Evolutionary conservation across 2,797 vertebrate genomes (phyloP).

Genomic region (Leptodactylus fallax): DNA sequence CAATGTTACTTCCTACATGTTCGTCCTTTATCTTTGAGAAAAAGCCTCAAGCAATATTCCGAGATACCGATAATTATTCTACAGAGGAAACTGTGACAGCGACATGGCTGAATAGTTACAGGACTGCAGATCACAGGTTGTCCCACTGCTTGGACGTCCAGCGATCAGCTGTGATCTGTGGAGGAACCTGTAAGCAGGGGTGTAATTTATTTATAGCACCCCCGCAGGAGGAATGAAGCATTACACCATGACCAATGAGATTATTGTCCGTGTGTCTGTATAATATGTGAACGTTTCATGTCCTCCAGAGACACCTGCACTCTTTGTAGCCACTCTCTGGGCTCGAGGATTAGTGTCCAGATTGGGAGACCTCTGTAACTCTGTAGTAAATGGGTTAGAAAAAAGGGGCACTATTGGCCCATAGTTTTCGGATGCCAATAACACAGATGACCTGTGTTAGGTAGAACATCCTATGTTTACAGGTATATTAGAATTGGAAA

Average conservation of each 20-base stretch:
- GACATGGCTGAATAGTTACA: neutral
- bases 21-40: neutral
- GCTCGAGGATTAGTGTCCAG: too few species aligned
- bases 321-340: too few species aligned
- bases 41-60: neutral
- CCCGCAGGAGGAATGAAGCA: neutral
- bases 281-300: too few species aligned
- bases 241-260: neutral
- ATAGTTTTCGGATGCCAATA: too few species aligned
- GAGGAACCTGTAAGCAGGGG: neutral
- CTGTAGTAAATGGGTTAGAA: too few species aligned
- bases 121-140: neutral
- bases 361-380: too few species aligned
- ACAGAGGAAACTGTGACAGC: neutral
- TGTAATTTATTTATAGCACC: neutral
- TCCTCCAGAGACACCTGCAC: too few species aligned
- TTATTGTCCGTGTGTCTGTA: too few species aligned
- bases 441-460: too few species aligned
- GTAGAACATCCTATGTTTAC: too few species aligned
- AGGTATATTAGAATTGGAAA: neutral
- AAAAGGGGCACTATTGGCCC: too few species aligned
- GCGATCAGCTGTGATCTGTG: neutral
- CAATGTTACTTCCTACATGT: neutral
- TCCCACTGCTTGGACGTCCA: neutral
- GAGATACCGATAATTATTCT: neutral